Evolutionary conservation across 2,797 vertebrate genomes (phyloP), one percentile per base, ranked within the genome.

Genomic region (Distichodus sexfasciatus): DNA sequence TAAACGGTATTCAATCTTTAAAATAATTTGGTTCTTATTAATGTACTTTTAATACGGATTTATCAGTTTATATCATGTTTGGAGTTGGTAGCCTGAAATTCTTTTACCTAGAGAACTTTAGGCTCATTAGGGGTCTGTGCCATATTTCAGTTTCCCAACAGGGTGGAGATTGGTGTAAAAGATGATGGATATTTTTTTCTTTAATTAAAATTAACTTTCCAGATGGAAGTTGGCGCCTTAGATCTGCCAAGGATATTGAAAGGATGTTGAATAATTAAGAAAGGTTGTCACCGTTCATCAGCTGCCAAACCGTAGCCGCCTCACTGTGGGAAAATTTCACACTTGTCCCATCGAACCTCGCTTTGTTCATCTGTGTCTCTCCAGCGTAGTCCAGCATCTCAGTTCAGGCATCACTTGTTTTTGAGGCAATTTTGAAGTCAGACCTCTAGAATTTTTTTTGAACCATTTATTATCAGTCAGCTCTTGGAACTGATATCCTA

Each of bases 381-480:
- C 2, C 58, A 41, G 47, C 47, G 54, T 28, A 47, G 66, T 50
- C 58, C 64, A 58, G 61, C 61, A 69, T 76, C n/a, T n/a, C n/a
- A n/a, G n/a, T n/a, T n/a, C n/a, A n/a, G n/a, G n/a, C n/a, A n/a
- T n/a, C n/a, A n/a, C n/a, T n/a, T n/a, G n/a, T n/a, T n/a, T n/a
- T n/a, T n/a, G n/a, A n/a, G n/a, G 66, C 76, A 76, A 74, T 74
- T 76, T 72, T 60, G 53, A 76, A 55, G 40, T 46, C 43, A 61
- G 58, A 67, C 71, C 66, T 57, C 33, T 59, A 48, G 40, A 63
- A 38, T 72, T 40, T 60, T 57, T 69, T 60, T 47, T 38, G 6
- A 53, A 57, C 61, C 47, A 26, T 60, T 61, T 68, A 74, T 61
- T 76, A 71, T 71, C 63, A 61, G 51, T 29, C 57, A 59, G 28